Conservation (phyloP, 2,888 invertebrate species). For the Agrotis clavis region DNA sequence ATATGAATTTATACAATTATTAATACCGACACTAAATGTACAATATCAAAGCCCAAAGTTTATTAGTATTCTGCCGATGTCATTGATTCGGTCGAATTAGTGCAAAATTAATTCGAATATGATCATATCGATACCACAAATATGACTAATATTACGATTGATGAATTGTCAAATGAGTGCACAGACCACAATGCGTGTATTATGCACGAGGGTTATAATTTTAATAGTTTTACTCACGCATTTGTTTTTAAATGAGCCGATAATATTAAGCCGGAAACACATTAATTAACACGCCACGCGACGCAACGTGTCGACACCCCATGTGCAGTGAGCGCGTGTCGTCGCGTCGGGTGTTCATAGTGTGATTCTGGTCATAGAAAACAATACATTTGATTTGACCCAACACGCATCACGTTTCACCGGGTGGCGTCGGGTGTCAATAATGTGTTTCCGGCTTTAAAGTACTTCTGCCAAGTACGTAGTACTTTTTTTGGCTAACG, state of each 20-base stretch:
- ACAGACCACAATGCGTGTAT: slow-evolving; percentile 6
- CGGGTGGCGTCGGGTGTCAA: too few relatives aligned
- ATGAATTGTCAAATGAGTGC: not conserved
- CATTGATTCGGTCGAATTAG: slow-evolving; percentile 27
- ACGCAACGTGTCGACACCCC: too few relatives aligned
- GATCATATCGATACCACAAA: slow-evolving; percentile 23
- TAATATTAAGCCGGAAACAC: too few relatives aligned
- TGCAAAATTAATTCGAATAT: slow-evolving; percentile 25
- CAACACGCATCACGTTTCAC: too few relatives aligned
- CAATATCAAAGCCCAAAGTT: slow-evolving; percentile 15
- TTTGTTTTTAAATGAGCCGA: not conserved
- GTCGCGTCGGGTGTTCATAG: too few relatives aligned
- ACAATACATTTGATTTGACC: too few relatives aligned
- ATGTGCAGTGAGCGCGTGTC: too few relatives aligned
- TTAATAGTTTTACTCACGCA: not conserved
- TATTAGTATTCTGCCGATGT: slow-evolving; percentile 25
- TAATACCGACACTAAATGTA: slow-evolving; percentile 5
- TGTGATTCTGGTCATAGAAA: too few relatives aligned
- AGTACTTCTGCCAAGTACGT: too few relatives aligned
- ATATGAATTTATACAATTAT: not conserved
- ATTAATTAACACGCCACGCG: too few relatives aligned
- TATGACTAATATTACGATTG: slow-evolving; percentile 35
- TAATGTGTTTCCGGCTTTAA: too few relatives aligned
- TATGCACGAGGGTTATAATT: not conserved
- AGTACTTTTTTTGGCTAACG: too few relatives aligned